A percentile compares a stretch with the other conserved stretches of the same genome.
Conservation (phyloP, 2,888 invertebrate species). For the Drosophila rubida region DNA sequence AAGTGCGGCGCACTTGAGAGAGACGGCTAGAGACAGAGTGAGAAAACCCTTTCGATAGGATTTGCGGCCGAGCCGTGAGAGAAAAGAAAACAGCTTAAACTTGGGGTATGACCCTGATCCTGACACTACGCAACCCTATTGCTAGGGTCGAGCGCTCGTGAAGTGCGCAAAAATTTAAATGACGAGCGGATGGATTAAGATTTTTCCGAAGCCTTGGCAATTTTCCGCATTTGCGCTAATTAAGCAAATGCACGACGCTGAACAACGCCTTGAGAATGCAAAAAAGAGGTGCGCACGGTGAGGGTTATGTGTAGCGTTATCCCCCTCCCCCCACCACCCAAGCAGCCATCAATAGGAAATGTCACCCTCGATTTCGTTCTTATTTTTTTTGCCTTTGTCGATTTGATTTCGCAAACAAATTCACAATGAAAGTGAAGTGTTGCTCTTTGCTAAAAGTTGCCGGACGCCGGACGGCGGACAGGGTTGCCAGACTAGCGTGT, state of each 20-base stretch:
- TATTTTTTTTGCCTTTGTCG: neutral
- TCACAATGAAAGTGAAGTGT: conserved; percentile 24
- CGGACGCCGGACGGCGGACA: no score
- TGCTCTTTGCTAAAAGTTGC: no score
- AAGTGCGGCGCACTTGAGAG: conserved; percentile 80
- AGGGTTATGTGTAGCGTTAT: conserved; percentile 2
- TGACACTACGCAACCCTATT: conserved; percentile 4
- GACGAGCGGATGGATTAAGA: conserved; percentile 53
- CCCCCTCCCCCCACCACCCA: neutral
- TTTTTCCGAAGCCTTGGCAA: conserved; percentile 66
- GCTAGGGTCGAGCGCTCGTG: conserved; percentile 9
- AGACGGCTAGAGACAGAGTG: conserved; percentile 21
- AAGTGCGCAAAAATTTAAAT: conserved; percentile 74
- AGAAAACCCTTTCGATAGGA: conserved; percentile 46
- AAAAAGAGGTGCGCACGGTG: conserved; percentile 1
- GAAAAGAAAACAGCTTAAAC: conserved; percentile 60
- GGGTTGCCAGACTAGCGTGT: conserved; percentile 19
- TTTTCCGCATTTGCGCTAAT: conserved; percentile 75
- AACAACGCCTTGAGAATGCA: conserved; percentile 23
- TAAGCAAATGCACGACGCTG: conserved; percentile 29
- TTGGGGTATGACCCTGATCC: neutral
- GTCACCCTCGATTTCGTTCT: neutral
- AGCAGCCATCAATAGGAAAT: neutral
- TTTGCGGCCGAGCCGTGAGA: conserved; percentile 64
- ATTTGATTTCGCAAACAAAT: conserved; percentile 69